Evolutionary conservation across 92 coral and sea anemone genomes (phyloP).

Genomic region (Phenganax marumi): DNA sequence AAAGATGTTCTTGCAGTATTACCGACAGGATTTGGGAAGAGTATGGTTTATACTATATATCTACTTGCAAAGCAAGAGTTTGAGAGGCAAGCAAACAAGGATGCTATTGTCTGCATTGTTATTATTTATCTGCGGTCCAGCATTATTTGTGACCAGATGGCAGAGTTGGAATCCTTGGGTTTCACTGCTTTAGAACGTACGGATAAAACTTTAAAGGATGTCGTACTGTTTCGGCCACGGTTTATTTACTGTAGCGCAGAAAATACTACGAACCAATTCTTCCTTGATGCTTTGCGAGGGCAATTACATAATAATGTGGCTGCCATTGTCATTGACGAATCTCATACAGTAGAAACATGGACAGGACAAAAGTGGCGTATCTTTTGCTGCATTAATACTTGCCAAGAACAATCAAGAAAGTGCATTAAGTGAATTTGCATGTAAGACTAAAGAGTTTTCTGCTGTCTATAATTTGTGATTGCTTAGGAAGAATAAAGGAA

Average conservation of each 20-base stretch:
- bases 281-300: background rate
- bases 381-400: no score
- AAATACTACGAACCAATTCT: constrained; percentile 11
- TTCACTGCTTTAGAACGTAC: constrained; percentile 15
- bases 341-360: no score
- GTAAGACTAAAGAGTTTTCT: background rate
- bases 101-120: constrained; percentile 19
- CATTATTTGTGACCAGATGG: no score
- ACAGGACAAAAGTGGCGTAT: no score
- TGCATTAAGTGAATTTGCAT: background rate
- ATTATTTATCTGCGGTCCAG: background rate
- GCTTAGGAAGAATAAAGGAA: background rate
- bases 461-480: background rate
- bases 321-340: background rate
- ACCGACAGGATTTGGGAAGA: constrained; percentile 4
- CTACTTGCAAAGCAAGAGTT: background rate
- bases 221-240: constrained; percentile 8
- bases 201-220: background rate
- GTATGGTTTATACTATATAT: background rate
- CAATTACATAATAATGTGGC: background rate
- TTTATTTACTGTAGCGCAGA: constrained; percentile 26
- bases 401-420: background rate
- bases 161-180: constrained; percentile 22
- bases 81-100: background rate
- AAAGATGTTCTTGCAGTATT: background rate